Base-by-base conservation (phyloP, 2,888 invertebrate genomes). In the Hirtodrosophila confusa region DNA sequence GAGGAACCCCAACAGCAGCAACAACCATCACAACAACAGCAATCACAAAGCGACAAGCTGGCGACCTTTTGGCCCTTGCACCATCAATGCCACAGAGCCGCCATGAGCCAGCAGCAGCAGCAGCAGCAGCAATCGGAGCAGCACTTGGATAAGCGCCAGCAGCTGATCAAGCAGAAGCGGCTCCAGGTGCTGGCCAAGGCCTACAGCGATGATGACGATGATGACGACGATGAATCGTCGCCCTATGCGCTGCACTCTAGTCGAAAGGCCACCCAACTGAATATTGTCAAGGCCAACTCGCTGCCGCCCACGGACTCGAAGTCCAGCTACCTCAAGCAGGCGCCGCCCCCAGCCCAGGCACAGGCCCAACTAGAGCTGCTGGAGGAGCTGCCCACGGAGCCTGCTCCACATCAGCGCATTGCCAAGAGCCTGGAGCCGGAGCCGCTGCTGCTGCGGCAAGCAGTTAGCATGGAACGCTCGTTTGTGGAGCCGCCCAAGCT, bases 51-150 rank as follows among this genome's bases (percentile, higher is more conserved):
- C 86, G 64, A 74, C 76, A 83, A 69, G 40, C 86, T 83, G 83
- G 86, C 86, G 78, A 83, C 84, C 69, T 78, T 84, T 84, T 84
- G 86, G 80, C 82, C 85, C 24, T 56, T 86, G 69, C 71, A 78
- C 24, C 85, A 84, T 39, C 69, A 69, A 63, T 78, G 63, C 68
- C 74, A 85, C 74, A 76, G 44, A 60, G 44, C 68, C 74, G 47
- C 68, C 48, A 69, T 69, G 69, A 72, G 56, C 39, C 41, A 71
- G 56, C 44, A 41, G 33, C n/a, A 56, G 12, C 61, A 51, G 40
- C 64, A 17, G 17, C 41, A 71, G 56, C 44, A 64, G 31, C 43
- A 47, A 11, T 17, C 49, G 29, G 50, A 36, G 48, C 51, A 48
- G 36, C 54, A 61, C 17, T 40, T 51, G 48, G 62, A 72, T 45